Base-by-base conservation (phyloP, 2,113 vertebrate genomes). In the Poeciliopsis occidentalis region DNA sequence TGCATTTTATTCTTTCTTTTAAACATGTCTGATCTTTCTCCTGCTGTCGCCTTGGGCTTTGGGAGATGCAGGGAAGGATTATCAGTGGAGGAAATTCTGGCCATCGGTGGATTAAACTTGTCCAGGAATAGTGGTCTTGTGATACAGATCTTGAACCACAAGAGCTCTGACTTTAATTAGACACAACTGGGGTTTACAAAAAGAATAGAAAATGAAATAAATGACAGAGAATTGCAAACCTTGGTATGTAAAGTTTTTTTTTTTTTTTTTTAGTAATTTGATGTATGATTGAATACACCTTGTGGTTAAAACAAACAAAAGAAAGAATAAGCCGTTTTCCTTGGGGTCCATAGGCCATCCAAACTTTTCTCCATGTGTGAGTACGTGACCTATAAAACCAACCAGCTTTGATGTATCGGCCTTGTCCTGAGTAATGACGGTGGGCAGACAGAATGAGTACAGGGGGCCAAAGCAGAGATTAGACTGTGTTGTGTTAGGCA, bases 351-450 rank as follows among this genome's bases (percentile, higher is more conserved):
- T 32, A 44, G 66, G 67, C 64, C 0, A 1, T 51, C 62, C 22
- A 37, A 73, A 68, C 87, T 61, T 76, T 80, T 67, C 64, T 60
- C 73, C 7, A 27, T 57, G 65, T 75, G 17, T 44, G 67, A 82
- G 54, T 41, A 70, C 76, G 24, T 83, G 91, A 91, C 87, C 87
- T 87, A 83, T 80, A 85, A 77, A 87, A 78, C 69, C 10, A 54
- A 37, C 7, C 70, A 69, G 73, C 91, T 92, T 92, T 94, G 90
- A 93, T 81, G 89, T 88, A 51, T 65, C 77, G 79, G 72, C 75
- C 86, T 82, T 66, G 78, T 89, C 87, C 80, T 24, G 79, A 81
- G 73, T 80, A 85, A 89, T 91, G 85, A 88, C 81, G 90, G 86
- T 81, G 72, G 71, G 74, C 87, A 82, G 85, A 89, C 90, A 74